Conservation (phyloP, 2,797 vertebrate species). For the Benthosema pterotum region DNA sequence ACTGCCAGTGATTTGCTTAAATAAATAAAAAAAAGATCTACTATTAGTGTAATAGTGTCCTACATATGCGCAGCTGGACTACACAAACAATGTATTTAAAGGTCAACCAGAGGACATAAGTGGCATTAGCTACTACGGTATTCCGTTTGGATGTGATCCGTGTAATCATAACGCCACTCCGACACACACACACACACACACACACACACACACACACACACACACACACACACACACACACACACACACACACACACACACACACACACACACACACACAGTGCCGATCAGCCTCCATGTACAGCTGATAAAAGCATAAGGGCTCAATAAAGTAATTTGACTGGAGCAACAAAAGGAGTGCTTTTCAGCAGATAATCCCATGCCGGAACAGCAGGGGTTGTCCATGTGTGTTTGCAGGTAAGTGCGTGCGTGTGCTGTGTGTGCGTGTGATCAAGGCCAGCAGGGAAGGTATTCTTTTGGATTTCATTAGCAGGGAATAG, state of each 20-base stretch:
- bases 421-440: constrained; percentile 26
- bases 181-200: constrained; percentile 3
- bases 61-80: constrained; percentile 19
- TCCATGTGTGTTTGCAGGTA: constrained; percentile 26
- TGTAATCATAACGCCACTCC: constrained; percentile 52
- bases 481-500: constrained; percentile 76
- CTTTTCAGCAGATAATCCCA: constrained; percentile 75
- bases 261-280: constrained; percentile 6
- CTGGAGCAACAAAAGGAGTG: constrained; percentile 73
- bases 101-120: constrained; percentile 32
- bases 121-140: constrained; percentile 61
- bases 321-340: constrained; percentile 73
- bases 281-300: constrained; percentile 28
- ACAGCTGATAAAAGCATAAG: constrained; percentile 64
- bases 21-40: not conserved
- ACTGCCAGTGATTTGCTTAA: not conserved
- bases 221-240: constrained; percentile 8
- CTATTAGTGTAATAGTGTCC: not conserved
- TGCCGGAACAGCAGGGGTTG: constrained; percentile 12
- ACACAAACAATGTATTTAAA: constrained; percentile 2
- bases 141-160: constrained; percentile 50
- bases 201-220: constrained; percentile 1
- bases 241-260: constrained; percentile 21
- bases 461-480: constrained; percentile 69
- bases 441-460: constrained; percentile 43